A percentile compares a stretch with the other conserved stretches of the same genome.
Conservation (phyloP, 2,113 vertebrate species). For the Tetrax tetrax region DNA sequence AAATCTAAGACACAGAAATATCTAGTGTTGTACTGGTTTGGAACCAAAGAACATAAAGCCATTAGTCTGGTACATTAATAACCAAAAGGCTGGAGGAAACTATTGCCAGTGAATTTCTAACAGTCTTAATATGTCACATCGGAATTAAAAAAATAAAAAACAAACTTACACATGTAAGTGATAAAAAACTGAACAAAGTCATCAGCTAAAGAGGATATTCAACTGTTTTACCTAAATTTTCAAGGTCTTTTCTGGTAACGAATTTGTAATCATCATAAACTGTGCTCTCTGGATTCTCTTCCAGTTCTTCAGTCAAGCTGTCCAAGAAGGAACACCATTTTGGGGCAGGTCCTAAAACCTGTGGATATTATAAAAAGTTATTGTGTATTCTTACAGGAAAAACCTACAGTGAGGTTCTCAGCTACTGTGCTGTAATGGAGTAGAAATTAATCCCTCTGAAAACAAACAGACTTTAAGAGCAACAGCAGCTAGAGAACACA, state of each 20-base stretch:
- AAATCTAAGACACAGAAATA: neutral
- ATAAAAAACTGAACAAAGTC: neutral
- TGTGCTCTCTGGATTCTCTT: constrained; percentile 95
- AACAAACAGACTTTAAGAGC: neutral
- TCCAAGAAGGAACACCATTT: constrained; percentile 98
- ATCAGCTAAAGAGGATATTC: neutral
- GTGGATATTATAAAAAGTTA: neutral
- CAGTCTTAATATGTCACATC: neutral
- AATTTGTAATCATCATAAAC: constrained; percentile 99
- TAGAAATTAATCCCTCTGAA: neutral
- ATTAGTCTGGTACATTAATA: neutral
- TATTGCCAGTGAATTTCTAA: neutral
- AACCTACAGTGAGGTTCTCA: neutral
- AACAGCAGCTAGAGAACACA: neutral
- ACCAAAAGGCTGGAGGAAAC: neutral
- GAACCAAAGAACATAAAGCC: neutral
- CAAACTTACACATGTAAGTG: neutral
- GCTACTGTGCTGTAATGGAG: neutral
- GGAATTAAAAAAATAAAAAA: neutral
- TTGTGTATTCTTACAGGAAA: neutral
- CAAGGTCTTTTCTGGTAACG: constrained; percentile 93
- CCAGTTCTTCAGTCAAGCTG: constrained; percentile 93
- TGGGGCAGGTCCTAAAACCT: constrained; percentile 95
- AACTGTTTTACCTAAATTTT: constrained; percentile 86
- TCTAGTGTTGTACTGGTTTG: neutral